Base-by-base conservation (phyloP, 2,113 vertebrate genomes). In the Crotalus helleri region DNA sequence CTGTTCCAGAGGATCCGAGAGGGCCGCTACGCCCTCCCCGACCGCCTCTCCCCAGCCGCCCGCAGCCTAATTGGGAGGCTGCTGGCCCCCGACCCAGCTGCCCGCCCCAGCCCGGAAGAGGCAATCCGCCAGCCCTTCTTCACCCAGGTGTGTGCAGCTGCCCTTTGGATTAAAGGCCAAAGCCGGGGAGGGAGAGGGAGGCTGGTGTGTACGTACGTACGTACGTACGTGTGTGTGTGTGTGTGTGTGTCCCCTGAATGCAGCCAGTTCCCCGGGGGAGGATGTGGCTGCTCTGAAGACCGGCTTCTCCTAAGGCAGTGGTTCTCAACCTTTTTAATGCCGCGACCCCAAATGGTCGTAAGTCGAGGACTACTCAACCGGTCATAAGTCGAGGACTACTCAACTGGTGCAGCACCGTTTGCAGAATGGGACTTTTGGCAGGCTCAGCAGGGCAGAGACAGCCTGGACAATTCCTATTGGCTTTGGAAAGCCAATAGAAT, bases 91-190 rank as follows among this genome's bases (percentile, higher is more conserved):
- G 24, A 96, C 4, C 97, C 97, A 0, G 0, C 61, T 0, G 94
- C 94, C 6, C 96, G 97, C 81, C 98, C 97, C 92, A 53, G 94
- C 92, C 94, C 96, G 89, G 94, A 74, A 1, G 95, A 61, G 0
- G 1, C 97, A 24, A 95, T 97, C 64, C 21, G 46, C 5, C 96
- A 97, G 0, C 26, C 95, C 9, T 98, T 98, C 95, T 97, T 98
- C 95, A 97, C 93, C 0, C 96, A 97, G 97, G 97, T 97, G 55
- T 21, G 13, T 4, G 5, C n/a, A 4, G 8, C 46, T 87, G 46
- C 85, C 12, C 12, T 23, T 29, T 0, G 46, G 46, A 51, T 23
- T 86, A 4, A 81, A 8, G 69, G 17, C 2, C 69, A 44, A 19
- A 39, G 5, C 0, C 5, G n/a, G 11, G 10, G 81, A 7, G 33